Conservation (phyloP, 2,888 invertebrate species). For the Eudemis profundana region DNA sequence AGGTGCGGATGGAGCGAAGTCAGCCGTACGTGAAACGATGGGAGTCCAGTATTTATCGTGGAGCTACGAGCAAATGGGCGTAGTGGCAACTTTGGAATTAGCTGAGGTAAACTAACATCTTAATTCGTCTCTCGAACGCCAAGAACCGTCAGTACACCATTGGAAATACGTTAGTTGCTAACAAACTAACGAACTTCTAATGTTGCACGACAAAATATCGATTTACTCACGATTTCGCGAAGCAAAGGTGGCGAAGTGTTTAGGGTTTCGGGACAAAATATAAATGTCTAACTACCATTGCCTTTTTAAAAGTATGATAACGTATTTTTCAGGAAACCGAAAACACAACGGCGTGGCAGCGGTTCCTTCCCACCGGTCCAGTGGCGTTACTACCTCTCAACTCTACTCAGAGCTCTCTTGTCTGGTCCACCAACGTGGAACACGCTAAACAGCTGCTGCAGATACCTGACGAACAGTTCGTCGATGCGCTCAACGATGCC, state of each 20-base stretch:
- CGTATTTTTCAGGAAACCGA: slow-evolving; percentile 84
- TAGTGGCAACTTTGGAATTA: slow-evolving; percentile 95
- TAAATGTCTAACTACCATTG: too few species aligned
- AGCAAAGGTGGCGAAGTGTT: too few species aligned
- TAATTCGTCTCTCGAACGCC: not conserved
- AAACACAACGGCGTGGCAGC: slow-evolving; percentile 97
- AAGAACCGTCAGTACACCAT: too few species aligned
- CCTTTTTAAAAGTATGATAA: not conserved
- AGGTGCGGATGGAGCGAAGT: slow-evolving; percentile 97
- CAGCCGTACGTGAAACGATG: slow-evolving; percentile 93
- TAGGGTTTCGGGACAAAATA: too few species aligned
- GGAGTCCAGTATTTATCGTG: slow-evolving; percentile 91
- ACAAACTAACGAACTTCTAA: too few species aligned
- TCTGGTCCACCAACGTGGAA: slow-evolving; percentile 94
- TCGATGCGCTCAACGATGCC: slow-evolving; percentile 94
- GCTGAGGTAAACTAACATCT: slow-evolving; percentile 86
- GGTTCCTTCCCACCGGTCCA: slow-evolving; percentile 96
- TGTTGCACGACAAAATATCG: too few species aligned
- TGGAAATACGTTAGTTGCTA: too few species aligned
- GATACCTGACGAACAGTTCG: slow-evolving; percentile 91
- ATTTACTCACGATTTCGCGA: too few species aligned
- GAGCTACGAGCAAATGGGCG: slow-evolving; percentile 95
- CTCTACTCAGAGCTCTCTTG: slow-evolving; percentile 92
- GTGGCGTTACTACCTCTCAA: slow-evolving; percentile 96
- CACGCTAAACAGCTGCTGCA: slow-evolving; percentile 90